phyloP scores from a whole-genome alignment of 2,797 vertebrate species.

The Masticophis lateralis region DNA sequence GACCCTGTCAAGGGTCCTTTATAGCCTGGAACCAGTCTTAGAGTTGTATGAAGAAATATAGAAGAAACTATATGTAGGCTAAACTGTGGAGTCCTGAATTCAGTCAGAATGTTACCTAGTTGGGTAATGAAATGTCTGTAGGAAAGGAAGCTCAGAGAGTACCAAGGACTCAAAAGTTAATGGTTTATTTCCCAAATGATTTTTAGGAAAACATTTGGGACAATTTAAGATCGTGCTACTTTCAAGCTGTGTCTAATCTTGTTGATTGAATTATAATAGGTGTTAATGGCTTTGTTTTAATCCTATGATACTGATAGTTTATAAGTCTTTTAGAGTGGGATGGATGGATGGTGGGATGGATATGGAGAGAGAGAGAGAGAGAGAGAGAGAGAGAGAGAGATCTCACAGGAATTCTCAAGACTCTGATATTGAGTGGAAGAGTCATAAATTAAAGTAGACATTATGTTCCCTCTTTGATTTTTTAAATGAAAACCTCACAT shows the following conservation, averaged over 20 bases:
- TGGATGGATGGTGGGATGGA: not conserved
- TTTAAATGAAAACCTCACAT: not conserved
- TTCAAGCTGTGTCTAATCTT: not conserved
- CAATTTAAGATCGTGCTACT: not conserved
- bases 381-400: not conserved
- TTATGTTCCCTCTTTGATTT: not conserved
- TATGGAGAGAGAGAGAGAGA: not conserved
- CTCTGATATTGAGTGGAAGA: not conserved
- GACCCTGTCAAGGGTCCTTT: not conserved
- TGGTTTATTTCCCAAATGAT: not conserved
- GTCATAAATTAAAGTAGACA: not conserved
- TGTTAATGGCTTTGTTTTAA: not conserved
- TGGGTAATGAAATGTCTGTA: not conserved
- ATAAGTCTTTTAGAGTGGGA: not conserved
- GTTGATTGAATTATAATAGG: not conserved
- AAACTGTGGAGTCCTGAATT: not conserved
- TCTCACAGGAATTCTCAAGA: not conserved
- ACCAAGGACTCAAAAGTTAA: not conserved
- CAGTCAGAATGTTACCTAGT: not conserved
- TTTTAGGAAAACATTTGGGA: not conserved
- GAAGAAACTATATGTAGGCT: not conserved
- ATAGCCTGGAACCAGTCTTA: not conserved
- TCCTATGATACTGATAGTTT: not conserved
- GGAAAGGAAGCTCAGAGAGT: not conserved
- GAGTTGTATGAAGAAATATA: not conserved